Conservation (phyloP, 2,113 vertebrate species). For the Brachypteracias leptosomus region DNA sequence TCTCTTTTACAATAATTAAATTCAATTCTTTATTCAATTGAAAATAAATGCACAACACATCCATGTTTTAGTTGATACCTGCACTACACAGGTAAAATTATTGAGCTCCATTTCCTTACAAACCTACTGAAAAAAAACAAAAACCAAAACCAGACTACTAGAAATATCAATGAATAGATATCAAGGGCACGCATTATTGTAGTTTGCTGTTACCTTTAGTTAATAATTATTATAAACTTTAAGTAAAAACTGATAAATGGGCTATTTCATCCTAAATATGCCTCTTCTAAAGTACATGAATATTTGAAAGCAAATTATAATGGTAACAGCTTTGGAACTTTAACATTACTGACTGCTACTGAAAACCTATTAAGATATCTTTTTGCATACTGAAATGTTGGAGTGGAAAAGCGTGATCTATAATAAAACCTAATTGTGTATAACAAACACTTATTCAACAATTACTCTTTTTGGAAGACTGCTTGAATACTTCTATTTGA, state of each 20-base stretch:
- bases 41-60: neutral
- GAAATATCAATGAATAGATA: neutral
- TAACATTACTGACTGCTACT: neutral
- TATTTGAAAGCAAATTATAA: neutral
- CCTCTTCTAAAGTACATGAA: neutral
- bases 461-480: slow-evolving; percentile 60
- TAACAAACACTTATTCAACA: slow-evolving; percentile 74
- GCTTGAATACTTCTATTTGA: slow-evolving; percentile 55
- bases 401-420: slow-evolving; percentile 35
- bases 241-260: neutral
- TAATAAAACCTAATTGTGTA: slow-evolving; percentile 73
- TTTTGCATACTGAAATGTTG: slow-evolving; percentile 20
- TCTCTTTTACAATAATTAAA: neutral
- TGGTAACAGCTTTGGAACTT: neutral
- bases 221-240: neutral
- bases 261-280: neutral
- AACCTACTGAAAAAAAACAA: neutral
- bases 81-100: neutral
- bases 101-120: neutral
- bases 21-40: neutral
- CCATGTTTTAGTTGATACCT: neutral
- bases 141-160: too few relatives aligned
- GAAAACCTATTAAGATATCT: neutral
- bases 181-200: fast-evolving
- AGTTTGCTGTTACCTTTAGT: neutral